phyloP scores from a whole-genome alignment of 2,113 vertebrate species.

The Dinomys branickii region DNA sequence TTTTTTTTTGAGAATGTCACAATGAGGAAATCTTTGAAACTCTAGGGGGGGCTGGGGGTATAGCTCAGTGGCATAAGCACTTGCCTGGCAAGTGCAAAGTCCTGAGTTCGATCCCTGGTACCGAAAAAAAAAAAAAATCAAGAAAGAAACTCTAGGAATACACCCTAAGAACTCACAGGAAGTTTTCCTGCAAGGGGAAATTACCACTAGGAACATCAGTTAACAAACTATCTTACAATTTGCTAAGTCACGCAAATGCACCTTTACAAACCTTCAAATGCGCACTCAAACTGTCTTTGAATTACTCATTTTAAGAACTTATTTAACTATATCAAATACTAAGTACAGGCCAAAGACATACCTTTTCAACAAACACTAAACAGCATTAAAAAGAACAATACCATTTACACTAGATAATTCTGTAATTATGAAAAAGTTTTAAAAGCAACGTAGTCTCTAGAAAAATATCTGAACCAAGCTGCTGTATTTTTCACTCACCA shows the following conservation, averaged over 20 bases:
- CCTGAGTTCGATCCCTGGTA: no score
- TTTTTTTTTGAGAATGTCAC: background rate
- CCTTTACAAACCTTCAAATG: constrained; percentile 49
- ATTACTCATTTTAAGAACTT: constrained; percentile 42
- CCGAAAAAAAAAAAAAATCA: no score
- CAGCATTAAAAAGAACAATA: constrained; percentile 37
- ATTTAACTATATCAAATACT: constrained; percentile 5
- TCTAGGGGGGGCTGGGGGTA: no score
- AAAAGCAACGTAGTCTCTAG: constrained; percentile 15
- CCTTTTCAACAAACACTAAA: constrained; percentile 32
- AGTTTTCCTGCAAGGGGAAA: constrained; percentile 50
- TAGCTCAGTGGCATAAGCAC: no score
- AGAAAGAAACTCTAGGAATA: constrained; percentile 44
- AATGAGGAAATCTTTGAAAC: constrained; percentile 46
- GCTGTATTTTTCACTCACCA: constrained; percentile 58
- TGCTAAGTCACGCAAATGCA: constrained; percentile 52
- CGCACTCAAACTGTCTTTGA: background rate
- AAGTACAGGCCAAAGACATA: constrained; percentile 6
- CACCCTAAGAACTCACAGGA: constrained; percentile 1
- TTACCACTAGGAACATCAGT: background rate
- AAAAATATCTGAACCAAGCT: background rate
- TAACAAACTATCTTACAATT: constrained; percentile 19
- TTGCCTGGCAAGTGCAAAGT: no score
- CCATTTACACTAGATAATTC: constrained; percentile 35
- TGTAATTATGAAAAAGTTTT: background rate